phyloP scores from a whole-genome alignment of 2,888 invertebrate genomes.

The Tortrix viridana region DNA sequence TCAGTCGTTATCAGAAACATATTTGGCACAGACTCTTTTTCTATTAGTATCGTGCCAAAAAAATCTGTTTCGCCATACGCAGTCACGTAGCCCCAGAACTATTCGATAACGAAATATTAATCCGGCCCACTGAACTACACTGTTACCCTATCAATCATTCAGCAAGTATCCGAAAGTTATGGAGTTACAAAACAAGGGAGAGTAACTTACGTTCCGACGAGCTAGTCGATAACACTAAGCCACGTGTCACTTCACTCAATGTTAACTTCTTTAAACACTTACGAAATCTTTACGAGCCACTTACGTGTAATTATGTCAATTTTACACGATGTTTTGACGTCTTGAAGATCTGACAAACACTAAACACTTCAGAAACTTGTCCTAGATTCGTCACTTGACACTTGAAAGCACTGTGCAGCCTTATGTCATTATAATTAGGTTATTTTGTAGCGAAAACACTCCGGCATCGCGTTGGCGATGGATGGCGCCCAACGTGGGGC shows the following conservation, averaged over 20 bases:
- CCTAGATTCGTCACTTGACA: constrained; percentile 31
- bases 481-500: constrained; percentile 72
- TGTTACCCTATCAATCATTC: constrained; percentile 45
- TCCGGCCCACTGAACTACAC: constrained; percentile 38
- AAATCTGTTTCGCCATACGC: constrained; percentile 31
- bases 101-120: constrained; percentile 36
- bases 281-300: constrained; percentile 43
- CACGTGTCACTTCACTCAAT: constrained; percentile 59
- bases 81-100: constrained; percentile 33
- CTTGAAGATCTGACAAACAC: constrained; percentile 24
- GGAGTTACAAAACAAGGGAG: constrained; percentile 43
- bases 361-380: constrained; percentile 22
- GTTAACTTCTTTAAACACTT: constrained; percentile 45
- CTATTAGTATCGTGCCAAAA: constrained; percentile 38
- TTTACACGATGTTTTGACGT: constrained; percentile 32
- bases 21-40: constrained; percentile 41
- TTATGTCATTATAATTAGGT: constrained; percentile 5
- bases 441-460: constrained; percentile 41
- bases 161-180: constrained; percentile 43
- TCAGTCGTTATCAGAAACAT: constrained; percentile 41
- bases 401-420: constrained; percentile 25
- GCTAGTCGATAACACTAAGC: constrained; percentile 42
- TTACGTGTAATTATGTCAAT: constrained; percentile 38
- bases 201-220: constrained; percentile 50
- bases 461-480: constrained; percentile 51